These are phyloP conservation scores for Empidonax alnorum DNA, from an alignment of 2,113 vertebrate genomes.

Conservation along the genomic window DNA sequence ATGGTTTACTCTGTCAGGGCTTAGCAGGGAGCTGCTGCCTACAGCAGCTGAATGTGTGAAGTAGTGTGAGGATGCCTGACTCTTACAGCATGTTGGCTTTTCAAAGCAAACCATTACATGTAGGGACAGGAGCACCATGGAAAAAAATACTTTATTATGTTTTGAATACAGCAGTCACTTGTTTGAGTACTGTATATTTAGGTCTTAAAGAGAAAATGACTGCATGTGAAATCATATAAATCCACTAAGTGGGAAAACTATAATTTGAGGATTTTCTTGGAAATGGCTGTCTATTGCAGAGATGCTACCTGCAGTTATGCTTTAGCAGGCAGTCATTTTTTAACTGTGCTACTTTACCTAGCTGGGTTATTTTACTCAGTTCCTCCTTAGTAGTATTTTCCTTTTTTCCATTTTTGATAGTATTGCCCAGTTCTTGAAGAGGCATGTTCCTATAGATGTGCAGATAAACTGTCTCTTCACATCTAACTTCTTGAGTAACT, in stretches of 20 bases:
- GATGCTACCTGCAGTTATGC: neutral
- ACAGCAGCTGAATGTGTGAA: neutral
- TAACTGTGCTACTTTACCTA: neutral
- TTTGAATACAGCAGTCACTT: neutral
- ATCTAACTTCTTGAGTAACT: neutral
- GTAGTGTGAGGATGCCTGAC: neutral
- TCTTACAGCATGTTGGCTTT: neutral
- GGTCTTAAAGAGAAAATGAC: constrained; percentile 16
- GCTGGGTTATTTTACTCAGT: neutral
- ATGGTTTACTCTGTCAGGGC: neutral
- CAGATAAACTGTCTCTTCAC: neutral
- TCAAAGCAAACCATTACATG: neutral
- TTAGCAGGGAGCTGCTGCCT: neutral
- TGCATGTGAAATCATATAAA: neutral
- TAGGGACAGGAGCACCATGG: neutral
- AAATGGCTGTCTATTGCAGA: neutral
- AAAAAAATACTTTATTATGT: neutral
- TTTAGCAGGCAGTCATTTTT: neutral
- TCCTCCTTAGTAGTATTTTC: neutral
- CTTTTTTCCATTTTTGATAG: neutral
- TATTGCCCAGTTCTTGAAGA: neutral
- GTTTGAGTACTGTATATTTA: neutral
- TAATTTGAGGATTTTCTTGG: neutral
- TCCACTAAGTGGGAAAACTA: neutral
- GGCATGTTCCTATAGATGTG: neutral